phyloP scores from a whole-genome alignment of 2,797 vertebrate species.

The Telmatherina bonti region DNA sequence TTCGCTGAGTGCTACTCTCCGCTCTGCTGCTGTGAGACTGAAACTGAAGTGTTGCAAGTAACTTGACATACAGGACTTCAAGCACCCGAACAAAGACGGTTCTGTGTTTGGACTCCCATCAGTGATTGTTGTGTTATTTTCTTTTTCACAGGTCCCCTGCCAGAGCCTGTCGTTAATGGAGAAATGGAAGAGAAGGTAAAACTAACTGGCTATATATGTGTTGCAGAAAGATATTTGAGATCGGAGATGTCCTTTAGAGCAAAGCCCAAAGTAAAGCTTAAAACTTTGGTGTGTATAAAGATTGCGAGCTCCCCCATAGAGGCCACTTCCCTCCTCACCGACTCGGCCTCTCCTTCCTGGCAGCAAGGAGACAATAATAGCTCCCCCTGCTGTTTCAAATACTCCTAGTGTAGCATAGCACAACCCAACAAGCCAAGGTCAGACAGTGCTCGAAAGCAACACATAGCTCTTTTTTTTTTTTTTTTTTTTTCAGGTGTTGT shows the following conservation, averaged over 20 bases:
- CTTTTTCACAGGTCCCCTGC: slow-evolving; percentile 86
- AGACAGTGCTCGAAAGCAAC: slow-evolving; percentile 4
- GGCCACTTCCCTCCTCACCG: slow-evolving; percentile 32
- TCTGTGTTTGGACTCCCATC: slow-evolving; percentile 3
- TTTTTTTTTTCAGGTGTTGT: slow-evolving; percentile 20
- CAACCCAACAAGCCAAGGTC: slow-evolving; percentile 22
- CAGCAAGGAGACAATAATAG: slow-evolving; percentile 35
- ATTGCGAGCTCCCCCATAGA: slow-evolving; percentile 26
- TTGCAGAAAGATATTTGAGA: not conserved
- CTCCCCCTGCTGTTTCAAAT: slow-evolving; percentile 20
- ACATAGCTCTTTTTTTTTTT: slow-evolving; percentile 7
- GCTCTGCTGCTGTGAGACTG: slow-evolving; percentile 22
- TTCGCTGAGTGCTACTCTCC: slow-evolving; percentile 35
- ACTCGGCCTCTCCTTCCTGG: slow-evolving; percentile 37
- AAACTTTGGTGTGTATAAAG: slow-evolving; percentile 27
- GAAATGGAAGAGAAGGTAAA: slow-evolving; percentile 91
- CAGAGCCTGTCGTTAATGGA: slow-evolving; percentile 89
- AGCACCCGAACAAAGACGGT: not conserved
- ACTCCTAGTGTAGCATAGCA: not conserved
- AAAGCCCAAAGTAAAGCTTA: slow-evolving; percentile 31
- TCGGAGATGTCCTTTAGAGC: slow-evolving; percentile 20
- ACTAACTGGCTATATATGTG: not conserved
- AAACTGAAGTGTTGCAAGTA: slow-evolving; percentile 8
- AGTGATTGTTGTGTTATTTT: slow-evolving; percentile 34
- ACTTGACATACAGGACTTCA: not conserved